Evolutionary conservation across 2,888 invertebrate species (phyloP).

Genomic region (Omphaloscelis lunosa): DNA sequence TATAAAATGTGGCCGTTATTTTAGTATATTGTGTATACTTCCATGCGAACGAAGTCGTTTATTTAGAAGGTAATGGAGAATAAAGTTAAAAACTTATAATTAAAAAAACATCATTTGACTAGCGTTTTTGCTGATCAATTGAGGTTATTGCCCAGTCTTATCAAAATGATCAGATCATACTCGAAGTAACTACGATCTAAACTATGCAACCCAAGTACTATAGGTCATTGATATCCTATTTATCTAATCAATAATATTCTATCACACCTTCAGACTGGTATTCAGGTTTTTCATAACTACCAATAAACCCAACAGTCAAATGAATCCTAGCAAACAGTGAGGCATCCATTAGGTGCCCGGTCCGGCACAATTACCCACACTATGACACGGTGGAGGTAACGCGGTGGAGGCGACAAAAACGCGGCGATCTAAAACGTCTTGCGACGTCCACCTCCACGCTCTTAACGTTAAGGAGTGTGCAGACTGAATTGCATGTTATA

Average conservation of each 20-base stretch:
- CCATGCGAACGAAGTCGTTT: neutral
- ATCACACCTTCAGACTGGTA: neutral
- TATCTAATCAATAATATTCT: neutral
- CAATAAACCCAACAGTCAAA: neutral
- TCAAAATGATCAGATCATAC: too few species aligned
- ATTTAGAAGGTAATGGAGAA: neutral
- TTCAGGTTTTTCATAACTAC: neutral
- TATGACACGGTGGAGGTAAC: conserved; percentile 30
- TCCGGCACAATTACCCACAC: neutral
- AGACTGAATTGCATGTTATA: neutral
- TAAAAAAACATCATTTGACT: neutral
- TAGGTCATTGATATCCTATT: neutral
- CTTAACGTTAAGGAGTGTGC: conserved; percentile 14
- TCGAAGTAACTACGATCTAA: neutral
- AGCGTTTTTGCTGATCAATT: neutral
- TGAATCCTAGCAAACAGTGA: neutral
- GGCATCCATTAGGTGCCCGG: conserved; percentile 12
- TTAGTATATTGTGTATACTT: too few species aligned
- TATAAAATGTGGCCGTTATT: too few species aligned
- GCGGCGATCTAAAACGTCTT: conserved; percentile 42
- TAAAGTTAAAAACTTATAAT: too few species aligned
- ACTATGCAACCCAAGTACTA: neutral
- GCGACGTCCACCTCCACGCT: conserved; percentile 15
- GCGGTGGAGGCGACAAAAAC: conserved; percentile 43
- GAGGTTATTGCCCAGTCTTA: neutral